Evolutionary conservation across 1,140 invertebrate species (phyloP), one percentile per base, ranked within the genome.

Genomic region (Eriocheir sinensis): DNA sequence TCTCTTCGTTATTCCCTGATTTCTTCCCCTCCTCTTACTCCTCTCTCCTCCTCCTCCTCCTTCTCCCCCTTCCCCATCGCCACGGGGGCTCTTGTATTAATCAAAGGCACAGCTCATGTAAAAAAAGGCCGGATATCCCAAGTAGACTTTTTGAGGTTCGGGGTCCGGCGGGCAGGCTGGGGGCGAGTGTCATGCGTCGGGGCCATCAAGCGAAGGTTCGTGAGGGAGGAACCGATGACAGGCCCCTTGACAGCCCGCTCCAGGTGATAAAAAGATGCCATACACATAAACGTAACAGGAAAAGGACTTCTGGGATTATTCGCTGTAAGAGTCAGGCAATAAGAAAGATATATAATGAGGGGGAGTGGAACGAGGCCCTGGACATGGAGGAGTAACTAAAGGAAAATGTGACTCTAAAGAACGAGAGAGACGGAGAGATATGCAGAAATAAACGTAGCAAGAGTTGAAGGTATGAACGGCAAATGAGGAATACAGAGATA

Each of bases 91-190:
- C n/a, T 44, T 44, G 34, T 41, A 89, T 89, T 89, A 89, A 89
- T 89, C 86, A 89, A 89, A 89, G 86, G 34, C 32, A 38, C 40
- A 38, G 86, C 17, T 89, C 38, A 4, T 85, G 38, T 85, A 89
- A 41, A 89, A 48, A 48, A 89, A 21, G 48, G 32, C 88, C 27
- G 60, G 21, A 8, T 72, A 72, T n/a, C 8, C 60, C 17, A 21
- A 72, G 60, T 72, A 8, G 21, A n/a, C n/a, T 72, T n/a, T n/a
- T 72, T 72, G 60, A 72, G 60, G 60, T 72, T 72, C 1, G n/a
- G 60, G n/a, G 21, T 21, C 60, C 17, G 60, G 21, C 1, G n/a
- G 60, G 60, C 0, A 72, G 21, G 60, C 60, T 72, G 27, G 21
- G n/a, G 60, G 60, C 60, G n/a, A n/a, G 60, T 72, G 21, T n/a